Conservation (phyloP, 2,797 vertebrate species). For the Darevskia nairensis region DNA sequence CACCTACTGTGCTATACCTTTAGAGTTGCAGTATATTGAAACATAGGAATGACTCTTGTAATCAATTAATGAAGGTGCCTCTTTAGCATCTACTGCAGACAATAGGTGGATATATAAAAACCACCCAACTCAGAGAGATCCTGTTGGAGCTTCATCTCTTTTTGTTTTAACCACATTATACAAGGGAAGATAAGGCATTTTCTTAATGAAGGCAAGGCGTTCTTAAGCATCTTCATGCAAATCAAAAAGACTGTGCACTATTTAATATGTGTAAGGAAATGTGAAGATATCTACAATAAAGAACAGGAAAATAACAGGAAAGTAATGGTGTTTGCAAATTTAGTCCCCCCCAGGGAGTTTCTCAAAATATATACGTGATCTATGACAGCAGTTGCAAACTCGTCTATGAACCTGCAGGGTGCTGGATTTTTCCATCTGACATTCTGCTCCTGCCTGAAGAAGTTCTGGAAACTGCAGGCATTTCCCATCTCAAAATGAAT, state of each 20-base stretch:
- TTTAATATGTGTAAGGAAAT: neutral
- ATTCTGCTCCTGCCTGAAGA: neutral
- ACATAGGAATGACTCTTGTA: too few relatives aligned
- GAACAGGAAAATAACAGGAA: neutral
- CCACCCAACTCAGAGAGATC: too few relatives aligned
- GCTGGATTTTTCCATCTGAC: neutral
- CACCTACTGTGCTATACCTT: neutral
- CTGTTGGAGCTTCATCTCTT: too few relatives aligned
- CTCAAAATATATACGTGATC: neutral
- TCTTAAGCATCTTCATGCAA: neutral
- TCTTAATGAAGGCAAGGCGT: neutral
- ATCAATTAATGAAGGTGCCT: neutral
- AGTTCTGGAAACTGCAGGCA: slow-evolving; percentile 2
- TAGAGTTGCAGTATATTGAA: neutral
- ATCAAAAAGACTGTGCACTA: neutral
- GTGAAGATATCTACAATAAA: neutral
- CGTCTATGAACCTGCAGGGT: neutral
- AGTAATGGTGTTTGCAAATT: neutral
- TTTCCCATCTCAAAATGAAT: neutral
- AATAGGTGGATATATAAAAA: too few relatives aligned
- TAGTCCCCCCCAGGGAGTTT: neutral
- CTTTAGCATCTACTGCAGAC: too few relatives aligned
- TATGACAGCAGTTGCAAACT: neutral
- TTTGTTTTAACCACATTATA: neutral
- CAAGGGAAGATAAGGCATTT: neutral